Percentiles rank a stretch among this genome's conserved stretches.
These are phyloP conservation scores for Himalopsyche kuldschensis DNA, from an alignment of 2,888 invertebrate species.

Conservation along the genomic window DNA sequence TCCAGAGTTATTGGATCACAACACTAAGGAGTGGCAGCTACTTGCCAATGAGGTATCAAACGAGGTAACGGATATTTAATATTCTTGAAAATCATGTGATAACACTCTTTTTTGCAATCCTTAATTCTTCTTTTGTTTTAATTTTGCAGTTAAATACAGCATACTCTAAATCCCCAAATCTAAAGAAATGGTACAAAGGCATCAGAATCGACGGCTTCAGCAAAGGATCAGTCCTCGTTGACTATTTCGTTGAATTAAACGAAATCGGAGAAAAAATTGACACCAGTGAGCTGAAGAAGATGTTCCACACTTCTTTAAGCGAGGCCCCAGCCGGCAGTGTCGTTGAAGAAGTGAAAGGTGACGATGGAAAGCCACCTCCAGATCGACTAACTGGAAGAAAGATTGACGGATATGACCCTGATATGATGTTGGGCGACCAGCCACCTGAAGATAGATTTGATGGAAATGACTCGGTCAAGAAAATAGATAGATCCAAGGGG, in stretches of 20 bases:
- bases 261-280: conserved; percentile 72
- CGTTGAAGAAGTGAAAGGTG: conserved; percentile 48
- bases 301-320: conserved; percentile 64
- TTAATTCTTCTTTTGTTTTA: neutral
- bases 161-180: conserved; percentile 72
- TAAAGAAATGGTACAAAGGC: conserved; percentile 82
- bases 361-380: conserved; percentile 34
- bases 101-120: neutral
- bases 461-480: conserved; percentile 58
- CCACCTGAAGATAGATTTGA: conserved; percentile 56
- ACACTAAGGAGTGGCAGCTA: conserved; percentile 84
- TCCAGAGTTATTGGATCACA: conserved; percentile 82
- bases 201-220: conserved; percentile 87
- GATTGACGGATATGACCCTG: conserved; percentile 48
- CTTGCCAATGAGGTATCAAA: conserved; percentile 78
- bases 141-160: conserved; percentile 77
- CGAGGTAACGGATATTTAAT: conserved; percentile 61
- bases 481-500: conserved; percentile 59
- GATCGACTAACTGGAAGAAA: conserved; percentile 31
- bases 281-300: conserved; percentile 70
- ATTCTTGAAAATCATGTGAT: neutral
- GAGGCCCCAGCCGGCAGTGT: conserved; percentile 58
- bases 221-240: conserved; percentile 84
- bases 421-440: conserved; percentile 55
- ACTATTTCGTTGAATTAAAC: conserved; percentile 82